Evolutionary conservation across 1,140 invertebrate species (phyloP), one percentile per base, ranked within the genome.

Genomic region (Idris sp.): DNA sequence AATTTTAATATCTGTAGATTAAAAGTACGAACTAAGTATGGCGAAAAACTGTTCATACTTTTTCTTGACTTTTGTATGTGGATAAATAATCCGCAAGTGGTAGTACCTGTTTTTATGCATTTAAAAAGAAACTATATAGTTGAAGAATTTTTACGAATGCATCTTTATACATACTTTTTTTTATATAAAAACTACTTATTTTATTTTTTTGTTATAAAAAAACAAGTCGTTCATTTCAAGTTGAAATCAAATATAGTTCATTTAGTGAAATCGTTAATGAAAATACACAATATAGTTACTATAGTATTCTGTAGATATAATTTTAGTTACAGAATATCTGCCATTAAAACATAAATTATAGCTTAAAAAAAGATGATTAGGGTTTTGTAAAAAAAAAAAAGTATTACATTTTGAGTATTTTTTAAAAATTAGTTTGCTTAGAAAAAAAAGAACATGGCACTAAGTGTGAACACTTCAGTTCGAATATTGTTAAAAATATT

Each of bases 21-120:
- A 16, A 62, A 62, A 51, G 54, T 62, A 22, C 41, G 26, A 35
- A 9, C 18, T 31, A 62, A 62, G 44, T 49, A 62, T 51, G 44
- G 7, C 36, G 36, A n/a, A 62, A 25, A 16, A 33, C 1, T 62
- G 48, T 49, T 51, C 22, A 54, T 54, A 65, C 61, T 51, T 62
- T 62, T 49, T 49, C 58, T 31, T 41, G 40, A 51, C 58, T 48
- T 54, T 65, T 65, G 44, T 65, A 65, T 54, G 49, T 46, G 40
- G 61, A 51, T 41, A 41, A 49, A 61, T 9, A 53, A 53, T 38
- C 18, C 40, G 4, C 61, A 46, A 38, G 46, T 64, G 4, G n/a
- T 13, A 8, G 33, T 41, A 64, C 46, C 59, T 51, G 59, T 43
- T 51, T 33, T 26, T 6, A 43, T 64, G 59, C 59, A 64, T 64